These are phyloP conservation scores for Nylanderia fulva DNA, from an alignment of 1,140 invertebrate species.

Conservation along the genomic window DNA sequence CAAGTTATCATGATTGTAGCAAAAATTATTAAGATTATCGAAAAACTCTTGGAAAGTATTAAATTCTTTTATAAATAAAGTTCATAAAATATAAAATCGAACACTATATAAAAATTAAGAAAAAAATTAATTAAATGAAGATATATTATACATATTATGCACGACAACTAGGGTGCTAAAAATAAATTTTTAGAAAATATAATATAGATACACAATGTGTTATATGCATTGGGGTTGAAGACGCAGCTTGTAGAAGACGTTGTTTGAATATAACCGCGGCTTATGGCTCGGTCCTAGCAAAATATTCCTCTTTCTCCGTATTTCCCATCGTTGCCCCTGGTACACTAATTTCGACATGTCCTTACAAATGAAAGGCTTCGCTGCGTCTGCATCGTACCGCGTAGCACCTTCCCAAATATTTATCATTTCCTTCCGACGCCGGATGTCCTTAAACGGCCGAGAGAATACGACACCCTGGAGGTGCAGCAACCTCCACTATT, in stretches of 20 bases:
- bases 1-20: background rate
- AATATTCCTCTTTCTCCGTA: conserved; percentile 20
- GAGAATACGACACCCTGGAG: conserved; percentile 48
- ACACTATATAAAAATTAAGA: background rate
- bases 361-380: conserved; percentile 85
- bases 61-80: background rate
- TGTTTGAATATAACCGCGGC: conserved; percentile 1
- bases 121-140: background rate
- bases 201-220: background rate
- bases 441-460: conserved; percentile 74
- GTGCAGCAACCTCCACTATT: background rate
- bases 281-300: conserved; percentile 6
- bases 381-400: conserved; percentile 76
- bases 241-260: background rate
- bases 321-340: conserved; percentile 61
- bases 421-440: conserved; percentile 81
- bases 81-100: background rate
- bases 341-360: conserved; percentile 84
- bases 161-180: background rate
- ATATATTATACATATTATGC: no score
- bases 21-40: background rate
- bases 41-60: background rate
- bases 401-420: conserved; percentile 82
- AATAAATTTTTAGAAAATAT: background rate
- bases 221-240: background rate